Percentiles rank a stretch among this genome's conserved stretches.
These are phyloP conservation scores for Cyphomyrmex costatus DNA, from an alignment of 1,140 invertebrate species.

Conservation along the genomic window DNA sequence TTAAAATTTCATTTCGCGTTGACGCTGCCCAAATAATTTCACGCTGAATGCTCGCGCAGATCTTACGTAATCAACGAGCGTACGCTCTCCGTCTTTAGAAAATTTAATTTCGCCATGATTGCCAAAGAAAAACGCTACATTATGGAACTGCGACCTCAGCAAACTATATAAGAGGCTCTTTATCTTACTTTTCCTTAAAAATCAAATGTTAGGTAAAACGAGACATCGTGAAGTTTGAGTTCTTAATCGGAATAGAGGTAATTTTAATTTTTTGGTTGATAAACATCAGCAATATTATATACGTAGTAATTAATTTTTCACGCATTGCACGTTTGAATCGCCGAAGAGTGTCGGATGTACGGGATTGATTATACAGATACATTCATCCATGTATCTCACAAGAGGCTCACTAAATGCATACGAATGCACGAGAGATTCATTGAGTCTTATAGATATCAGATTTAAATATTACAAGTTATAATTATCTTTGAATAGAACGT, in stretches of 20 bases:
- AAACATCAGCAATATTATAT: neutral
- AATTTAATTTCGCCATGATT: slow-evolving; percentile 58
- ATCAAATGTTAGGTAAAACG: neutral
- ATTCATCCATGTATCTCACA: neutral
- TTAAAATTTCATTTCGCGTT: slow-evolving; percentile 74
- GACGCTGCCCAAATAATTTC: slow-evolving; percentile 71
- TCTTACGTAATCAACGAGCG: slow-evolving; percentile 43
- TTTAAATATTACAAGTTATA: slow-evolving; percentile 7
- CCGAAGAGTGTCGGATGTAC: neutral
- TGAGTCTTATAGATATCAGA: neutral
- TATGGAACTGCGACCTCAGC: slow-evolving; percentile 2
- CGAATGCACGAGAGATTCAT: neutral
- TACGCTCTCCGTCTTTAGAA: neutral
- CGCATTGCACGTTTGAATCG: neutral
- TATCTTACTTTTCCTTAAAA: neutral
- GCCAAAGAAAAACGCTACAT: slow-evolving; percentile 25
- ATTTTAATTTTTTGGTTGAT: neutral
- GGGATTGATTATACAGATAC: neutral
- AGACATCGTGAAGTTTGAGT: neutral
- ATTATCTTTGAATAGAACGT: neutral
- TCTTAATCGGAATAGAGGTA: neutral
- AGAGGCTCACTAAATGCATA: neutral
- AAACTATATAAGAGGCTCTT: neutral
- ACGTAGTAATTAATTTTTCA: neutral
- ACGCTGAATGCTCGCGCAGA: slow-evolving; percentile 56